These are phyloP conservation scores for Malurus elegans DNA, from an alignment of 2,113 vertebrate species.

Conservation along the genomic window DNA sequence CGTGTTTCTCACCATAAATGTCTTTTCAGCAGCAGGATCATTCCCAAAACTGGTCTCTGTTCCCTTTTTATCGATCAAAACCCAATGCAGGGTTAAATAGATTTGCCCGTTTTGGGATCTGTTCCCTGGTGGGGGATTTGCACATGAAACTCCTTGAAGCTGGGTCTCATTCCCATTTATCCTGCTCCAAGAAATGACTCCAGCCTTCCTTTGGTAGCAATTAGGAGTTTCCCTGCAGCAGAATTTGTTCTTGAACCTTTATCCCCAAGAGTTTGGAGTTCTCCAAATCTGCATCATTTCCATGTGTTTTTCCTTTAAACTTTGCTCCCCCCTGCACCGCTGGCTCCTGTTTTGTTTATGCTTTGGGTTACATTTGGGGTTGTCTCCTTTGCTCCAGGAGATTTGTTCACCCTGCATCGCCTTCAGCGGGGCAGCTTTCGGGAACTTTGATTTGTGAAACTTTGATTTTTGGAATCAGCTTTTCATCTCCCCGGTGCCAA, in stretches of 20 bases:
- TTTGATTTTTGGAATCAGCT: not conserved
- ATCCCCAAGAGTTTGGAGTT: not conserved
- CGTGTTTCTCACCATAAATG: rapidly evolving
- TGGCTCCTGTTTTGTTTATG: conserved; percentile 7
- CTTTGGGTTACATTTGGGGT: not conserved
- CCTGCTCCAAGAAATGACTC: not conserved
- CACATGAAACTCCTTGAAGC: not conserved
- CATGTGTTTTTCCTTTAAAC: conserved; percentile 35
- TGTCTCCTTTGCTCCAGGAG: not conserved
- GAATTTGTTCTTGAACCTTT: not conserved
- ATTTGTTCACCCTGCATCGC: not conserved
- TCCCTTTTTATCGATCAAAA: not conserved
- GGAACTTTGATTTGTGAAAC: not conserved
- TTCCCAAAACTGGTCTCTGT: not conserved
- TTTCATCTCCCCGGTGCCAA: not conserved
- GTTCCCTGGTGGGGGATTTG: not conserved
- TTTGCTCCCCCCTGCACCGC: rapidly evolving
- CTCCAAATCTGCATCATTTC: not conserved
- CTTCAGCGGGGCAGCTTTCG: not conserved
- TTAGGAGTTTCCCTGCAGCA: not conserved
- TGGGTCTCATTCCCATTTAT: not conserved
- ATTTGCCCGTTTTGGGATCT: not conserved
- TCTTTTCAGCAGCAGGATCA: not conserved
- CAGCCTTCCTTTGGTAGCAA: not conserved
- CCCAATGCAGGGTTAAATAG: not conserved